Evolutionary conservation across 2,888 invertebrate species (phyloP).

Genomic region (Lepidochrysops patricia): DNA sequence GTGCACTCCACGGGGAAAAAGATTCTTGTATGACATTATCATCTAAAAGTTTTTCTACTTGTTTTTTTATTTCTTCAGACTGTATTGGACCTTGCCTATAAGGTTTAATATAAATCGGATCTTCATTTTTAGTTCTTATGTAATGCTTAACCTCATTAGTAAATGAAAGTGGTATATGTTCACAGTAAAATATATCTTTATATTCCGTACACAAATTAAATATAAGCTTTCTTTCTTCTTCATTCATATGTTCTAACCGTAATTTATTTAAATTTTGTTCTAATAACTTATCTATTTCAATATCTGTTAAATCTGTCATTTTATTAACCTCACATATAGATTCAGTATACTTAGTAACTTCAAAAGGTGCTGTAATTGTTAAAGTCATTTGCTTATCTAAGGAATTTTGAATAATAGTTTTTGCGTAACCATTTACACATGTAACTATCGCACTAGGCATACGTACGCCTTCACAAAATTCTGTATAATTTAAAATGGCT

Average conservation of each 20-base stretch:
- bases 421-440: constrained; percentile 18
- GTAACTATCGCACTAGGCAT: constrained; percentile 19
- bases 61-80: constrained; percentile 21
- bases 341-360: constrained; percentile 4
- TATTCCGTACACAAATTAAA: constrained; percentile 23
- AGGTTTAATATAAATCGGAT: constrained; percentile 22
- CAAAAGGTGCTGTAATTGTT: constrained; percentile 8
- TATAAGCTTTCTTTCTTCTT: constrained; percentile 19
- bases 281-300: constrained; percentile 13
- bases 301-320: neutral
- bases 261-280: constrained; percentile 17
- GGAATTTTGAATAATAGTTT: constrained; percentile 19
- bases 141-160: constrained; percentile 30
- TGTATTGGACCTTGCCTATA: constrained; percentile 20
- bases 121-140: constrained; percentile 28
- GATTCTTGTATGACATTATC: constrained; percentile 21
- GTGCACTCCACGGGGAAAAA: constrained; percentile 26
- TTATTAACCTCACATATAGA: constrained; percentile 11
- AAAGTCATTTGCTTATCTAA: constrained; percentile 8
- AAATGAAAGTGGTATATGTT: constrained; percentile 23
- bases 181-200: constrained; percentile 27
- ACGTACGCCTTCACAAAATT: constrained; percentile 18
- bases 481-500: constrained; percentile 15
- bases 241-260: constrained; percentile 21
- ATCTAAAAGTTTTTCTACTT: constrained; percentile 24